Base-by-base conservation (phyloP, 2,797 vertebrate species). In the Tauraco hartlaubi region DNA sequence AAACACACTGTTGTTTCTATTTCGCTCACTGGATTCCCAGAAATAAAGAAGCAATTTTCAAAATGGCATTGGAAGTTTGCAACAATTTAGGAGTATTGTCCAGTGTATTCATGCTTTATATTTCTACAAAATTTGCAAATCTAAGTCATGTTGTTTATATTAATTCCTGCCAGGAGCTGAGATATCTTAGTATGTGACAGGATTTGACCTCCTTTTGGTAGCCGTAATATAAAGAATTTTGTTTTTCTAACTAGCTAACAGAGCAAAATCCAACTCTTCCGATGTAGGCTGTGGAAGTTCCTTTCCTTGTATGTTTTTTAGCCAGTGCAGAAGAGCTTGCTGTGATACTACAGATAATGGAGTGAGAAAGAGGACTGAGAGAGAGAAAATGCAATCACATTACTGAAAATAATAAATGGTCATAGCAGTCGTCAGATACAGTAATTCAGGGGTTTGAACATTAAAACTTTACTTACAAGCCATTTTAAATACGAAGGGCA, bases 311-410 rank as follows among this genome's bases (percentile, higher is more conserved):
- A 14, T 4, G 4, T 39, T 56, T 74, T 81, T 67, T 8, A 31
- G 25, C 39, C 28, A 14, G 4, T n/a, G 8, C 43, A 39, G 48
- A 79, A 43, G 29, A 73, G 12, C 7, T 62, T 28, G 10, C 23
- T 85, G 58, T 43, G 59, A 35, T 31, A 12, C 10, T 66, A 14
- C 21, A 73, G 19, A 29, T 15, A 64, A 39, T 5, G 17, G 9
- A 21, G 9, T n/a, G 29, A 31, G 25, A 8, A 12, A 1, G 11
- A 11, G 13, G 2, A 9, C 0, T 3, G 52, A 55, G 49, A 63
- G 49, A 39, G 16, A 85, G 35, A 71, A 68, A 88, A 68, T 37
- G 11, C 0, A 41, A 64, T 23, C 44, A 67, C 59, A 56, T 19
- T n/a, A 5, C 15, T n/a, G 48, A 64, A 85, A 90, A 64, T 61